Conservation (phyloP, 2,113 vertebrate species). For the Cettia cetti region DNA sequence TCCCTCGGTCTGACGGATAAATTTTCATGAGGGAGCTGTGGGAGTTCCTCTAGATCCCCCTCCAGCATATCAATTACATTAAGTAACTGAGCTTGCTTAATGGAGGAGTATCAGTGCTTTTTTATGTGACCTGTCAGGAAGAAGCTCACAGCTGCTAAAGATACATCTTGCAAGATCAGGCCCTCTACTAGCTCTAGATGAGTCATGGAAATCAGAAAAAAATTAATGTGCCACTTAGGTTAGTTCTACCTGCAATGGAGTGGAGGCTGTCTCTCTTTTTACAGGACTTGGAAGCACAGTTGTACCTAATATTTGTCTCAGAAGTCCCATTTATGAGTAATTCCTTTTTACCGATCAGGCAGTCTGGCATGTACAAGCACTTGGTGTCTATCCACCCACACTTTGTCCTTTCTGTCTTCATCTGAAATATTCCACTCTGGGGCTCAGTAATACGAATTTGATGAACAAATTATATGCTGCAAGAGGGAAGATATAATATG, state of each 20-base stretch:
- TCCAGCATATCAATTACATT: background rate
- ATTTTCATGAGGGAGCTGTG: background rate
- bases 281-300: background rate
- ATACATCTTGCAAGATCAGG: background rate
- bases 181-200: background rate
- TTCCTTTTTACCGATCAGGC: background rate
- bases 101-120: background rate
- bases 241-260: background rate
- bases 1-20: background rate
- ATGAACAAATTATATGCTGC: slow-evolving; percentile 18
- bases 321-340: background rate
- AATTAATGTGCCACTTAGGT: background rate
- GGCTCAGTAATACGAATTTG: slow-evolving; percentile 1
- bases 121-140: background rate
- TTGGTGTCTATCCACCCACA: slow-evolving; percentile 11
- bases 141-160: background rate
- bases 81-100: background rate
- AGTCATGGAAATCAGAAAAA: background rate
- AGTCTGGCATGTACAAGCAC: background rate
- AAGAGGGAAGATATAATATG: background rate
- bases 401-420: background rate
- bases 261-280: background rate
- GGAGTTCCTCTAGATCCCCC: background rate
- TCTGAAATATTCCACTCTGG: background rate
- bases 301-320: background rate